Evolutionary conservation across 2,797 vertebrate genomes (phyloP), one percentile per base, ranked within the genome.

Genomic region (Hypotaenidia philippensis): DNA sequence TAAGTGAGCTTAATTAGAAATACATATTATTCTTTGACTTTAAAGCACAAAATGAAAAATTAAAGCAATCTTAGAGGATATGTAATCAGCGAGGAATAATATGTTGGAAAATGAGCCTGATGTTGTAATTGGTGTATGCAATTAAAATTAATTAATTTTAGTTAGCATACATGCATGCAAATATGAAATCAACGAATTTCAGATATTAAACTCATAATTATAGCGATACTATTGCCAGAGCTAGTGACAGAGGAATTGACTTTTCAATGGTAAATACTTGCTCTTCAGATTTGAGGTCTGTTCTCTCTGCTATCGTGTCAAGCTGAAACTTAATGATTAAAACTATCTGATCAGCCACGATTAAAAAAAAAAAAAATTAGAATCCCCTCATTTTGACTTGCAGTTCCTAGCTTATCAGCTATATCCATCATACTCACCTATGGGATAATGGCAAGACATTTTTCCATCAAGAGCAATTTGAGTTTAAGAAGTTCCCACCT

Each of bases 71-170:
- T 98, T 97, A 90, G 87, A 97, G 97, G 97, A 96, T 97, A 97
- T 92, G 78, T 98, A 98, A 98, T 98, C 98, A 98, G 97, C 10
- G 27, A 97, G 97, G 96, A 97, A 98, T 98, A 98, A 97, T 97
- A 97, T 80, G 93, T 97, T 97, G 87, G 96, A 97, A 98, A 98
- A 98, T 97, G 97, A 97, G 94, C 93, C 97, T 98, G 97, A 98
- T 98, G 96, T 97, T 97, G 94, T 98, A 98, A 98, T 97, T 98
- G 97, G 97, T 98, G 90, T 97, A 93, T 91, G 94, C 94, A 98
- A 98, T 98, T 98, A 98, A 98, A 98, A 98, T 97, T 98, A 97
- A 98, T 98, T 98, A 98, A 98, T 98, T 98, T 98, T 96, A 97
- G 95, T 98, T 97, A 96, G 96, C 96, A 97, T 97, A 97, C 93